Base-by-base conservation (phyloP, 2,797 vertebrate genomes). In the Fundulus diaphanus region DNA sequence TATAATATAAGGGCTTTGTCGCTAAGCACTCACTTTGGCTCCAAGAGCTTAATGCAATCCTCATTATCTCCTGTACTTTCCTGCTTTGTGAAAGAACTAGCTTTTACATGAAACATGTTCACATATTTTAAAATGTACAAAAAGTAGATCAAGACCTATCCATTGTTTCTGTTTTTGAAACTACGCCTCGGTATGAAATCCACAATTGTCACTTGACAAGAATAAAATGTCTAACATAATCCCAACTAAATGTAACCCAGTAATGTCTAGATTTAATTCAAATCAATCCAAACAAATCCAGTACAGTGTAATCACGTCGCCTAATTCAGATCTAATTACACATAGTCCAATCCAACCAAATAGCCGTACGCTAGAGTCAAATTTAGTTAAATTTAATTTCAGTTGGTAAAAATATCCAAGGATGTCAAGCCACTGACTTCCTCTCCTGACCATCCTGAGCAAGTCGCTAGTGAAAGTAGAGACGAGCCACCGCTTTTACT, bases 1-100 rank as follows among this genome's bases (percentile, higher is more conserved):
- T 72, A 72, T 31, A 72, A 71, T 80, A 68, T 69, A 75, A 67
- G 56, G 31, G 12, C 71, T 79, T 75, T 82, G 61, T 51, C 48
- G 57, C 70, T 16, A 33, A n/a, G 51, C 73, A 80, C 54, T 57
- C 35, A 73, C 44, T 66, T 56, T 74, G 51, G 52, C 63, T 70
- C 22, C 35, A 69, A 48, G 71, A 66, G 24, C 29, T 13, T 76
- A 49, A 82, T 68, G 52, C 24, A 31, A 22, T 42, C 46, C 59
- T 76, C 51, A 70, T 72, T 78, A 57, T 82, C 24, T 71, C 46
- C 3, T 57, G 7, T 42, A 42, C 29, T 65, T 46, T 71, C 1
- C 18, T 56, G 35, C 31, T 56, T 48, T 61, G 8, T 73, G 61
- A 37, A 31, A 78, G 37, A 79, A 54, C 22, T 71, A 7, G 37